Percentiles rank a stretch among this genome's conserved stretches.
phyloP scores from a whole-genome alignment of 2,113 vertebrate genomes.

The Delphinus delphis region DNA sequence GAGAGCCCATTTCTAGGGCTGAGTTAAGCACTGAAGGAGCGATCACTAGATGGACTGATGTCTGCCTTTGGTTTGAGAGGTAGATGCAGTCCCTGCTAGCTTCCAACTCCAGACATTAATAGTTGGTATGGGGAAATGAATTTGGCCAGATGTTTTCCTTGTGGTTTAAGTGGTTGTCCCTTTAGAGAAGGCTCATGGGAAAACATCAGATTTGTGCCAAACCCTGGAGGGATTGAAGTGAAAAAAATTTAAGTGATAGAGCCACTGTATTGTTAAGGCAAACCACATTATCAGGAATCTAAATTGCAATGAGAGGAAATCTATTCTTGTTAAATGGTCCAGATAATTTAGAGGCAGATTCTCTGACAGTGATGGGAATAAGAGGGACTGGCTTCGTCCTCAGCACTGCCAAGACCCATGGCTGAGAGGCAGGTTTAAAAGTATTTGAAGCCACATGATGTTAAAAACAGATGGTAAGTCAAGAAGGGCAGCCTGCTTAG shows the following conservation, averaged over 20 bases:
- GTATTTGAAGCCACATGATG: not conserved
- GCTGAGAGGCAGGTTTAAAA: not conserved
- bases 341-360: constrained; percentile 14
- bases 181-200: not conserved
- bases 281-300: not conserved
- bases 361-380: not conserved
- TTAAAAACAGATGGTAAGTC: not conserved
- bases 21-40: not conserved
- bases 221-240: not conserved
- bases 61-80: not conserved
- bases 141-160: not conserved
- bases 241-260: not conserved
- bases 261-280: not conserved
- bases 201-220: not conserved
- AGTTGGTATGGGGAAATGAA: not conserved
- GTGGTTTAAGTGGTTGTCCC: not conserved
- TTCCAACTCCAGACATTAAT: not conserved
- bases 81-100: not conserved
- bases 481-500: not conserved
- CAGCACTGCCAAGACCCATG: not conserved
- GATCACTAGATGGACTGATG: not conserved
- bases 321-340: not conserved
- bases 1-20: not conserved
- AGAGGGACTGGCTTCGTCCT: not conserved
- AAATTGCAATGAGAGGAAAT: not conserved